Evolutionary conservation across 1,140 invertebrate species (phyloP), one percentile per base, ranked within the genome.

Genomic region (Calosoma granatense): DNA sequence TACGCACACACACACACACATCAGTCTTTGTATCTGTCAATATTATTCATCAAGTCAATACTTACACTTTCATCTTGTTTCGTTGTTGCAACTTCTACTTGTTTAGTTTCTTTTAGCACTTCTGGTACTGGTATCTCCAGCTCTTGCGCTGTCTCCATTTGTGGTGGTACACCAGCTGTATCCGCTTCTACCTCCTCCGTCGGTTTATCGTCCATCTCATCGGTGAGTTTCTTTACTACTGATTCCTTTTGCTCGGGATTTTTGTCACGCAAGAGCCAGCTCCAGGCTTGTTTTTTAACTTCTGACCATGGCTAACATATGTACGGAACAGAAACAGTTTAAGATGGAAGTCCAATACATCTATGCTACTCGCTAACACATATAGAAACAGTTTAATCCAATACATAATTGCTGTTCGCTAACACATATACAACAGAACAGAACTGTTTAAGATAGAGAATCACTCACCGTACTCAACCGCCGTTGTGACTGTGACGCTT

Each of bases 221-320:
- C 26, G 26, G 6, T 36, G 26, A 36, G 26, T 47, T 47, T 47
- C 17, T 47, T 47, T 3, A 47, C 41, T 47, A 47, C 4, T 3
- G 4, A 12, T 47, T 9, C 9, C 9, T 17, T 47, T 47, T 4
- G 17, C 4, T 47, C 26, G 26, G 41, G 9, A 12, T 6, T 4
- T 2, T 56, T 20, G 20, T 43, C 54, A 1, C 36, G 39, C 20
- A 59, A 23, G 30, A 56, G 51, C 56, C 51, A 51, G 20, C 66
- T 60, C 74, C 74, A 76, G 2, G 77, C 58, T 56, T 68, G 64
- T 19, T 58, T 67, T 62, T 76, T 78, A 0, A 81, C 58, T 57
- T 78, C 78, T 0, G 76, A 75, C 4, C 80, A 59, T 9, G 79
- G 79, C 76, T 79, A 51, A 56, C 74, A 75, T 56, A 54, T 9